A percentile compares a stretch with the other conserved stretches of the same genome.
These are phyloP conservation scores for Fragum fragum DNA, from an alignment of 2,888 invertebrate species.

Conservation along the genomic window DNA sequence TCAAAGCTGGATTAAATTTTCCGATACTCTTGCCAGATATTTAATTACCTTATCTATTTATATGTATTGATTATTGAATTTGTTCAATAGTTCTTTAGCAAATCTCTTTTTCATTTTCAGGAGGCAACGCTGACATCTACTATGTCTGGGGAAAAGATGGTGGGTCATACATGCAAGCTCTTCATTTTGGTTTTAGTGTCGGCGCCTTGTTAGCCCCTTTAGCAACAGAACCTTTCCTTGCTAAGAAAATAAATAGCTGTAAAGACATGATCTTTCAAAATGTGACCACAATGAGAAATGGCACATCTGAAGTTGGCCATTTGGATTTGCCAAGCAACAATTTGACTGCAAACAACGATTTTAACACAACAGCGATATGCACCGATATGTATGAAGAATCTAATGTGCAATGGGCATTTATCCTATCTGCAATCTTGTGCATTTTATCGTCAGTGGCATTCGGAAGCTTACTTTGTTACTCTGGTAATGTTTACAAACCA, in stretches of 20 bases:
- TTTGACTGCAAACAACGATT: background rate
- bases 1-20: no score
- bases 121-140: slow-evolving; percentile 53
- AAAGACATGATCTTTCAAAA: background rate
- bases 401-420: slow-evolving; percentile 40
- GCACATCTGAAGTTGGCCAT: background rate
- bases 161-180: slow-evolving; percentile 9
- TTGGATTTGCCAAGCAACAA: background rate
- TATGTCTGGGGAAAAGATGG: slow-evolving; percentile 47
- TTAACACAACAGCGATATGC: slow-evolving; percentile 7
- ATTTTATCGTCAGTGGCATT: slow-evolving; percentile 34
- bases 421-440: slow-evolving; percentile 34
- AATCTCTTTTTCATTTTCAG: slow-evolving; percentile 26
- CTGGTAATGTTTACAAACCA: slow-evolving; percentile 1
- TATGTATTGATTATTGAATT: background rate
- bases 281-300: background rate
- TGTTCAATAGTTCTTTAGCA: background rate
- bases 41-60: no score
- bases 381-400: slow-evolving; percentile 37
- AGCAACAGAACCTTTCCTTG: slow-evolving; percentile 36
- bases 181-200: slow-evolving; percentile 17
- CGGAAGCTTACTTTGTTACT: slow-evolving; percentile 24
- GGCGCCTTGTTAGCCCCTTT: slow-evolving; percentile 15
- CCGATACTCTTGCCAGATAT: no score
- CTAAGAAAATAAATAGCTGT: slow-evolving; percentile 24